Percentiles rank a stretch among this genome's conserved stretches.
These are phyloP conservation scores for Chymomyza caudatula DNA, from an alignment of 2,888 invertebrate genomes.

Conservation along the genomic window DNA sequence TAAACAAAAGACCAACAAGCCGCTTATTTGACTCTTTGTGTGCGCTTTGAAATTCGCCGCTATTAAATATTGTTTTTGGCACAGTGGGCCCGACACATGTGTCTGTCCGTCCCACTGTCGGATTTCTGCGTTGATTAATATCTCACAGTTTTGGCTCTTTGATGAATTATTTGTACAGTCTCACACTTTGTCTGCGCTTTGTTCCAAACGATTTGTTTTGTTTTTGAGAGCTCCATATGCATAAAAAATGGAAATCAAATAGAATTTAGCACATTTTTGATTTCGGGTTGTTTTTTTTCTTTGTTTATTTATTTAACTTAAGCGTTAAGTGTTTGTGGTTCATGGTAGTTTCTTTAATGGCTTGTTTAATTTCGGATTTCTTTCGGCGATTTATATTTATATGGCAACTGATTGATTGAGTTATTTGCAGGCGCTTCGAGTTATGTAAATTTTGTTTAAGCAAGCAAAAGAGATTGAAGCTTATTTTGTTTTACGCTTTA, in stretches of 20 bases:
- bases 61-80: slow-evolving; percentile 59
- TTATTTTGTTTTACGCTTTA: not conserved
- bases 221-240: not conserved
- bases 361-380: slow-evolving; percentile 15
- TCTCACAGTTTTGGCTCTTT: slow-evolving; percentile 60
- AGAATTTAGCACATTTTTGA: not conserved
- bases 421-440: slow-evolving; percentile 36
- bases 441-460: not conserved
- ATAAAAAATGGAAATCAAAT: not conserved
- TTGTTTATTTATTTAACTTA: slow-evolving; percentile 1
- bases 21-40: not conserved
- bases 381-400: slow-evolving; percentile 39
- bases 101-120: slow-evolving; percentile 6
- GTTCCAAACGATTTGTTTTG: not conserved
- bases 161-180: slow-evolving; percentile 62
- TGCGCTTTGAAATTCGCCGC: slow-evolving; percentile 61
- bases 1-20: not conserved
- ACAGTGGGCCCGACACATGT: slow-evolving; percentile 50
- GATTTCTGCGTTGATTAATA: slow-evolving; percentile 49
- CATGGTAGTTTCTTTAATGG: not conserved
- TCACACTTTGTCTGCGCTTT: slow-evolving; percentile 21
- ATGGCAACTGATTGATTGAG: slow-evolving; percentile 60
- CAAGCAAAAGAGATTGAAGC: not conserved
- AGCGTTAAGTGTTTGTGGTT: not conserved
- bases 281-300: slow-evolving; percentile 11